Conservation (phyloP, 2,113 vertebrate species). For the Eulacestoma nigropectus region DNA sequence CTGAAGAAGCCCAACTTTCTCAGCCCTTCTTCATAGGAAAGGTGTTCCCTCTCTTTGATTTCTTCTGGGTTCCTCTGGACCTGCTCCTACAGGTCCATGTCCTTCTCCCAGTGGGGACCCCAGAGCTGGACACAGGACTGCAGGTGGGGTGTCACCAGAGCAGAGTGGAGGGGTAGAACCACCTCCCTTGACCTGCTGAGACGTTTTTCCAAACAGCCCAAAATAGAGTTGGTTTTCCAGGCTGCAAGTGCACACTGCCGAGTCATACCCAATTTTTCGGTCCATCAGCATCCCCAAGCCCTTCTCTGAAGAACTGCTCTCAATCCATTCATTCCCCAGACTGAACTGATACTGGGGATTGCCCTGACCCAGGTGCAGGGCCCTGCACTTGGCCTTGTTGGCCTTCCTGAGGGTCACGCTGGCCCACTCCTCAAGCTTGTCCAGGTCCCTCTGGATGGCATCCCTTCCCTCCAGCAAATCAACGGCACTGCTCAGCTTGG, state of each 20-base stretch:
- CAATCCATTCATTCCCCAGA: not conserved
- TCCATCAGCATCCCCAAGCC: not conserved
- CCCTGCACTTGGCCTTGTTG: not conserved
- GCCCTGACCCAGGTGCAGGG: not conserved
- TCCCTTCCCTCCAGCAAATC: not conserved
- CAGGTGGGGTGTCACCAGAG: not conserved
- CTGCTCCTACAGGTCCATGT: not conserved
- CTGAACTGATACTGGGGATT: not conserved
- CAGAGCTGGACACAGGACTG: not conserved
- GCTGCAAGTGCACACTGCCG: not conserved
- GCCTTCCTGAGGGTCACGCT: not conserved
- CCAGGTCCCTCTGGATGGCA: not conserved
- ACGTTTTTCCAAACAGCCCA: not conserved
- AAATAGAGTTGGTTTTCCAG: not conserved
- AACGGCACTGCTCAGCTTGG: not conserved
- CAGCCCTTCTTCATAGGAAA: not conserved
- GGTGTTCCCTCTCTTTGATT: not conserved
- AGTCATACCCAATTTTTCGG: not conserved
- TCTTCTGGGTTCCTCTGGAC: not conserved
- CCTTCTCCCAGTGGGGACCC: fast-evolving
- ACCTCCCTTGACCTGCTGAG: not conserved
- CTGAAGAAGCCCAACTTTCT: not conserved
- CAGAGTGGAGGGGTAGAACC: not conserved
- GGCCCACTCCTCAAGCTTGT: not conserved
- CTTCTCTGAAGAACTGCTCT: not conserved